These are phyloP conservation scores for Paragorgia papillata DNA, from an alignment of 92 coral and sea anemone genomes.

Conservation along the genomic window DNA sequence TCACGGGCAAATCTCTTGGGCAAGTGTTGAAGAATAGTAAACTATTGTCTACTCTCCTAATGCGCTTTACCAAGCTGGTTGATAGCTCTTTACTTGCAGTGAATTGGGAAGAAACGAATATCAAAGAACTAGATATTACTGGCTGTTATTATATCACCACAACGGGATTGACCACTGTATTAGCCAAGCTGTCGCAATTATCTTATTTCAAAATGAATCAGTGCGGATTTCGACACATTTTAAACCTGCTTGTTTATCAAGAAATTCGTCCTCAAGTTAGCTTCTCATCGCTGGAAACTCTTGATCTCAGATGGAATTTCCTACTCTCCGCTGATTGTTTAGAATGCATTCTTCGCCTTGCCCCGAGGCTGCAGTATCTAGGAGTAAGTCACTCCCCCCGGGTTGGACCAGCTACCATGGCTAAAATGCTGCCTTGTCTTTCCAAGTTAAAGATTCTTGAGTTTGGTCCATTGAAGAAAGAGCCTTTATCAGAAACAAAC, in stretches of 20 bases:
- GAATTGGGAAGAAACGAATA: conserved; percentile 81
- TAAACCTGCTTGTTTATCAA: conserved; percentile 90
- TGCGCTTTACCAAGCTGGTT: conserved; percentile 89
- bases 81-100: conserved; percentile 88
- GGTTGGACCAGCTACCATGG: conserved; percentile 91
- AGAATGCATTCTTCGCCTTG: conserved; percentile 88
- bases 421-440: conserved; percentile 86
- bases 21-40: conserved; percentile 80
- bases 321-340: conserved; percentile 95
- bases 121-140: conserved; percentile 93
- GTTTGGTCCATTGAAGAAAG: conserved; percentile 98
- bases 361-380: conserved; percentile 93
- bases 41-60: conserved; percentile 78
- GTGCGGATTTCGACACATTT: conserved; percentile 96
- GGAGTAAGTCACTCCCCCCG: conserved; percentile 99
- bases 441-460: conserved; percentile 89
- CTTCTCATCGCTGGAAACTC: conserved; percentile 80
- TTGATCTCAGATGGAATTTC: conserved; percentile 97
- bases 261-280: conserved; percentile 82
- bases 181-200: conserved; percentile 81
- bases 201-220: conserved; percentile 99
- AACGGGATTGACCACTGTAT: conserved; percentile 86
- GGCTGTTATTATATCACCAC: conserved; percentile 98
- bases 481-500: conserved; percentile 87
- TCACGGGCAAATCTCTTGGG: conserved; percentile 78